Evolutionary conservation across 1,140 invertebrate genomes (phyloP), one percentile per base, ranked within the genome.

Genomic region (Pseudoatta argentina): DNA sequence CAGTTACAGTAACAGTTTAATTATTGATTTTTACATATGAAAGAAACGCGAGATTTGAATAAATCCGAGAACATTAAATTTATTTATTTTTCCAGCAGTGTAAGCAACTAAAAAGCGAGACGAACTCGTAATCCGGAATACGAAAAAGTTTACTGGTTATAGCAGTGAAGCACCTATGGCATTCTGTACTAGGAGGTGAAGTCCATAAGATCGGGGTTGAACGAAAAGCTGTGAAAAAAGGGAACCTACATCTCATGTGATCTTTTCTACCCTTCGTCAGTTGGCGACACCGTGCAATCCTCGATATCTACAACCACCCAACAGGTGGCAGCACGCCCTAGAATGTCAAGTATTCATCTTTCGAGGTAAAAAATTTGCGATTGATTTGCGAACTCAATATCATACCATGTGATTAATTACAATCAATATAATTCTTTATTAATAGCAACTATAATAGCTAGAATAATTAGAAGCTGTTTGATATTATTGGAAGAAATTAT

Each of bases 271-370:
- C 18, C 27, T 87, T 67, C 86, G 82, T 83, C 55, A 90, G 89
- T 85, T 69, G 86, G 86, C 87, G 83, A 59, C 89, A 87, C 71
- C 30, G 21, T 89, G 18, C 87, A 85, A 76, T 39, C 27, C 67
- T 27, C 12, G 3, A 24, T 8, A 53, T 30, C 5, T 48, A 5
- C 72, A 72, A 88, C 83, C 77, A 86, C 83, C 75, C 75, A 30
- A 14, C 18, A 89, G 89, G 12, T 85, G 87, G 90, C 89, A 79
- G 77, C 89, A 90, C 51, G 3, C 34, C 64, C 64, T 67, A 21
- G 34, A 67, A 44, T 55, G 0, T 18, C 44, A 34, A 55, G 34
- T 16, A 59, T 61, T 53, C 39, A 30, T 82, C 39, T 67, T 34
- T 55, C 57, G 39, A 63, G 12, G 64, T 53, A 81, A 81, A 48